Conservation (phyloP, 2,888 invertebrate species). For the Drosophila picticornis region DNA sequence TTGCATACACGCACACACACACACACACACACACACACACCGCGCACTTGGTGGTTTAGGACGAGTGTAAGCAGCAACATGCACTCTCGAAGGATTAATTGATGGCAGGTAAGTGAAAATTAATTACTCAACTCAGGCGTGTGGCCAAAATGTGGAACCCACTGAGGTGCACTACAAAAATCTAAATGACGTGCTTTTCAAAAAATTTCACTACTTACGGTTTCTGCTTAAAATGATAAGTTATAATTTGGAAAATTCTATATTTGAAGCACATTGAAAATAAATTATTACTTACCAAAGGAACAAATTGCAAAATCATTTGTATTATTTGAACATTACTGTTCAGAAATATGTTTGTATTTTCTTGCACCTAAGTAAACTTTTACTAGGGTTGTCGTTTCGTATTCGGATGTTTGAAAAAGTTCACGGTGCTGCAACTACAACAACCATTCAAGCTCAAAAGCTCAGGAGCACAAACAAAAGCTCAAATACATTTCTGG, state of each 20-base stretch:
- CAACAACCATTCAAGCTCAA: neutral
- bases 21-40: neutral
- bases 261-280: neutral
- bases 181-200: neutral
- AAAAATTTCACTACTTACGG: neutral
- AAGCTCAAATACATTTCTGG: neutral
- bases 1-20: neutral
- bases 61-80: constrained; percentile 14
- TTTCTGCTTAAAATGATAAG: neutral
- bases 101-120: constrained; percentile 58
- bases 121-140: constrained; percentile 32
- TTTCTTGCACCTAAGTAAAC: no score
- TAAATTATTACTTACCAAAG: neutral
- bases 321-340: neutral
- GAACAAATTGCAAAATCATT: neutral
- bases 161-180: constrained; percentile 1
- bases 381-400: constrained; percentile 1
- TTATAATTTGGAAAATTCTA: neutral
- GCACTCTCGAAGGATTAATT: constrained; percentile 63
- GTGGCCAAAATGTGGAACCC: constrained; percentile 8
- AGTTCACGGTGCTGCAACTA: neutral
- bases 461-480: neutral
- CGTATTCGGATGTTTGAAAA: neutral
- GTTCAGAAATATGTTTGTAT: neutral
- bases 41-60: neutral